Conservation (phyloP, 2,113 vertebrate genomes). For the Myotis lucifugus region DNA sequence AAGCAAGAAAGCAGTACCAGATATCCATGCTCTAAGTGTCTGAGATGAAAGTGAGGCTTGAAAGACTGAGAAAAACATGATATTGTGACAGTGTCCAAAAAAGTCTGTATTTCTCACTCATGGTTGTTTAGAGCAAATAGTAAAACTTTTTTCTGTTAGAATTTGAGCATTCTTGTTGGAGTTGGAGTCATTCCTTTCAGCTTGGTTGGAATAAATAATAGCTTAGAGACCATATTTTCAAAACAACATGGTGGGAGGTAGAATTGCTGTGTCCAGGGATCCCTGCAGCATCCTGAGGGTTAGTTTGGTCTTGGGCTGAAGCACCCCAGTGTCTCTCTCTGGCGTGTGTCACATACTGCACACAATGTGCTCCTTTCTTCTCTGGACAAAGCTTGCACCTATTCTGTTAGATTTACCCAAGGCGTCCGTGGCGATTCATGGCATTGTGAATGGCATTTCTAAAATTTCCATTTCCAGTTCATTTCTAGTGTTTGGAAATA, state of each 20-base stretch:
- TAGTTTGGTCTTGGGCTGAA: background rate
- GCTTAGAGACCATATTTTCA: background rate
- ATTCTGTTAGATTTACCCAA: background rate
- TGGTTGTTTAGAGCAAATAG: background rate
- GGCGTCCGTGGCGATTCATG: background rate
- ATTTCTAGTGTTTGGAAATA: background rate
- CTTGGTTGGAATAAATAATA: background rate
- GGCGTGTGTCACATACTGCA: rapidly evolving
- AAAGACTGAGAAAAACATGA: background rate
- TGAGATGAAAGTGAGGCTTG: background rate
- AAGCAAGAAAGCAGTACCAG: background rate
- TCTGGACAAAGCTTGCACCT: rapidly evolving
- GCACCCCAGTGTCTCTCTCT: rapidly evolving
- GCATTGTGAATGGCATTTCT: background rate
- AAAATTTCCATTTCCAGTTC: background rate
- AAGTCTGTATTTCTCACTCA: background rate
- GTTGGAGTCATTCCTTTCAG: background rate
- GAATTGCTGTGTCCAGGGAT: background rate
- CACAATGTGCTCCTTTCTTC: rapidly evolving
- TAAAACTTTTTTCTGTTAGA: background rate
- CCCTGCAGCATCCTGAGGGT: background rate
- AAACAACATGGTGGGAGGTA: background rate
- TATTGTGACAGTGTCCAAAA: background rate
- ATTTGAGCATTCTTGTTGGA: background rate
- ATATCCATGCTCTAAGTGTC: rapidly evolving